Conservation (phyloP, 2,113 vertebrate species). For the Tragelaphus scriptus region DNA sequence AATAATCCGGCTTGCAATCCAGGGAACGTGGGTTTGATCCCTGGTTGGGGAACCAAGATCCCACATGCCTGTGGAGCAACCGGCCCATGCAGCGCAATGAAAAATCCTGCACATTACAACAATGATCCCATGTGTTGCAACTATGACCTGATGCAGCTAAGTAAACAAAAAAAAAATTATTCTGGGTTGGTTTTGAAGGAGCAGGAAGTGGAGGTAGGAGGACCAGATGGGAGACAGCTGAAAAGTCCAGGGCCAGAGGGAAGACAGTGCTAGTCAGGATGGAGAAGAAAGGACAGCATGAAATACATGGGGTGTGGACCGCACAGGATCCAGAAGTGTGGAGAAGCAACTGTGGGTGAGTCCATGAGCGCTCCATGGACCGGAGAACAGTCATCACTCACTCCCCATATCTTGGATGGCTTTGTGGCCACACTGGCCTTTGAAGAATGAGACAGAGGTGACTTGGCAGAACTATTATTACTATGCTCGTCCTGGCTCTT, state of each 20-base stretch:
- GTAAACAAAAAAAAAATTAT: not conserved
- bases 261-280: not conserved
- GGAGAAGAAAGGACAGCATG: not conserved
- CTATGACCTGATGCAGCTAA: not conserved
- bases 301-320: not conserved
- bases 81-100: not conserved
- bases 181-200: not conserved
- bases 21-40: not conserved
- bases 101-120: not conserved
- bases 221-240: not conserved
- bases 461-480: not conserved
- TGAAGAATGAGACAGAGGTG: constrained; percentile 3
- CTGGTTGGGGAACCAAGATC: not conserved
- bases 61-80: not conserved
- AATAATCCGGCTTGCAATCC: not conserved
- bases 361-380: fast-evolving
- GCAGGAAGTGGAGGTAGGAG: not conserved
- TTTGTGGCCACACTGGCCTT: not conserved
- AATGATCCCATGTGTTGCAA: not conserved
- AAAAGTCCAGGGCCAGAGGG: not conserved
- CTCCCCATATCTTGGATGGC: not conserved
- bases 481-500: not conserved
- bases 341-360: not conserved
- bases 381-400: not conserved
- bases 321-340: not conserved